Conservation (phyloP, 2,888 invertebrate genomes). For the Yponomeuta cagnagella region DNA sequence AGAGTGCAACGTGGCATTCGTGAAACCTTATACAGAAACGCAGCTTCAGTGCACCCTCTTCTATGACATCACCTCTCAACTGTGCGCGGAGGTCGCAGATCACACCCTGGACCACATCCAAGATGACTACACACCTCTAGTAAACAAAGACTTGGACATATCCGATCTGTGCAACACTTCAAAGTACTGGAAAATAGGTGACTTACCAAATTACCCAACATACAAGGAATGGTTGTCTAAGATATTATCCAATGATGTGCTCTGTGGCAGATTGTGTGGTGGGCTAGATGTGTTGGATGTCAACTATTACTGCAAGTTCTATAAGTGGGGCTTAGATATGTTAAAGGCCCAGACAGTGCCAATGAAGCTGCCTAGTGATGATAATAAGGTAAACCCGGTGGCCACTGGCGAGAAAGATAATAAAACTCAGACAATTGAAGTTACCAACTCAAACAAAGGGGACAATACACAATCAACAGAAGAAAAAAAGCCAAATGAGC, state of each 20-base stretch:
- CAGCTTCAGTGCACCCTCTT: constrained; percentile 55
- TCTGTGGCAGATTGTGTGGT: constrained; percentile 51
- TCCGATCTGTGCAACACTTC: constrained; percentile 39
- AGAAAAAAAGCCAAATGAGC: not conserved
- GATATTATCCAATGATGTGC: constrained; percentile 3
- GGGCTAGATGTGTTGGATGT: constrained; percentile 36
- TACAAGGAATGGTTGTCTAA: constrained; percentile 27
- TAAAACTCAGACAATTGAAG: not conserved
- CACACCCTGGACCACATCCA: constrained; percentile 33
- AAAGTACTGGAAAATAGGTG: constrained; percentile 43
- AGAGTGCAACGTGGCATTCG: constrained; percentile 36
- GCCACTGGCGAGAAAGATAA: not conserved
- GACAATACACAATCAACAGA: not conserved
- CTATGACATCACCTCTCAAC: constrained; percentile 54
- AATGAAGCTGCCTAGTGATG: constrained; percentile 19
- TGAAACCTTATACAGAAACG: constrained; percentile 28
- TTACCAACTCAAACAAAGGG: not conserved
- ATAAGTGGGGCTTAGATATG: constrained; percentile 47
- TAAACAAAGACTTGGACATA: constrained; percentile 38
- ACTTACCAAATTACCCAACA: constrained; percentile 29
- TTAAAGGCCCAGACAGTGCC: constrained; percentile 27
- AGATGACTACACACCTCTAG: constrained; percentile 30
- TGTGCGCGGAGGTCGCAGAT: constrained; percentile 39
- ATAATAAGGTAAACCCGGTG: not conserved
- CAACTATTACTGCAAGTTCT: constrained; percentile 59